A percentile compares a stretch with the other conserved stretches of the same genome.
These are phyloP conservation scores for Prinia subflava DNA, from an alignment of 2,113 vertebrate genomes.

Conservation along the genomic window DNA sequence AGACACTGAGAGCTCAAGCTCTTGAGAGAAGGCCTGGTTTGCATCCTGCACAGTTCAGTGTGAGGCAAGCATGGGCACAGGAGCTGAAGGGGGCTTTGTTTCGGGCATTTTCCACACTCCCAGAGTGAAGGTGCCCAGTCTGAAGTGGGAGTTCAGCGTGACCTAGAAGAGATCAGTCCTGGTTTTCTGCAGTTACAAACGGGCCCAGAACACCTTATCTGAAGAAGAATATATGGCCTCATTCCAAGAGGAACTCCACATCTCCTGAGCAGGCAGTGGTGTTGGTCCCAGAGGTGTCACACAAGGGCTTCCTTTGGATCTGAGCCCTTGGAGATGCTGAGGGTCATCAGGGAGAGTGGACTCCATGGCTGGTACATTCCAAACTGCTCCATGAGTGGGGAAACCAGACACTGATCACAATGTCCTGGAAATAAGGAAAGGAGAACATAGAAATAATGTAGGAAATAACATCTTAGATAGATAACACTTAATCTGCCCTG, in stretches of 20 bases:
- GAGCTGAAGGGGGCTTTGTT: neutral
- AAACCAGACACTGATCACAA: neutral
- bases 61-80: neutral
- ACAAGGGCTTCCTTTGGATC: neutral
- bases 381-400: neutral
- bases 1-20: neutral
- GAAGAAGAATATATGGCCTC: neutral
- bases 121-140: no score
- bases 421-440: neutral
- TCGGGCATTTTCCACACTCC: neutral
- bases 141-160: neutral
- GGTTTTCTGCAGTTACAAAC: neutral
- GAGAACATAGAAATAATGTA: neutral
- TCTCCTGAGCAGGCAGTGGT: neutral
- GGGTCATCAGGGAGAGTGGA: neutral
- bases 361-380: neutral
- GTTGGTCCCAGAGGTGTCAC: neutral
- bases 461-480: neutral
- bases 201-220: neutral
- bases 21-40: neutral
- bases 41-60: accelerated
- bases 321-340: neutral
- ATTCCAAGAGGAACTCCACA: neutral
- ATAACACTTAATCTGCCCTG: neutral
- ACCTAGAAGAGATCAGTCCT: neutral